Conservation (phyloP, 1,140 invertebrate species). For the Apis florea region DNA sequence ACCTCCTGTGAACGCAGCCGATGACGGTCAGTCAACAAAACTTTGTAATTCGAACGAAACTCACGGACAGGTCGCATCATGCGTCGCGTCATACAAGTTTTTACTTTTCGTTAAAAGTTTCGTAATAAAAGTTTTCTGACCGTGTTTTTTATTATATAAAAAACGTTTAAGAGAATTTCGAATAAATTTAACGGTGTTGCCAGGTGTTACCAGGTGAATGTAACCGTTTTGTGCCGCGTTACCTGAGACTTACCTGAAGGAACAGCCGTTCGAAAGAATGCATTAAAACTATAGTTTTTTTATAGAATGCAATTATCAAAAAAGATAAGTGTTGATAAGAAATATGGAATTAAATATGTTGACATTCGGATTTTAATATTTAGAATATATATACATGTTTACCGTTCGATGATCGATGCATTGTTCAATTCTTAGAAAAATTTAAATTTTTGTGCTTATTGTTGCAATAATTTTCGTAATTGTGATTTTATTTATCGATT, state of each 20-base stretch:
- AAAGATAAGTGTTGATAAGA: neutral
- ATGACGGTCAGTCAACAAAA: slow-evolving; percentile 50
- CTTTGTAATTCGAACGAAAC: slow-evolving; percentile 50
- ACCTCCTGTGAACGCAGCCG: slow-evolving; percentile 43
- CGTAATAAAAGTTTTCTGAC: neutral
- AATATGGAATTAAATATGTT: neutral
- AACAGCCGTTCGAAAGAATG: slow-evolving; percentile 3
- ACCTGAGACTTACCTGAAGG: slow-evolving; percentile 36
- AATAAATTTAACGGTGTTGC: slow-evolving; percentile 63
- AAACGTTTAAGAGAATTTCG: slow-evolving; percentile 1
- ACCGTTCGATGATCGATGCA: neutral
- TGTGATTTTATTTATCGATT: neutral
- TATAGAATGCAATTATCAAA: neutral
- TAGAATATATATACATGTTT: neutral
- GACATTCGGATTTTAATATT: neutral
- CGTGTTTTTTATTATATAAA: neutral
- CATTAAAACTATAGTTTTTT: neutral
- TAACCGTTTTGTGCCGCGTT: slow-evolving; percentile 51
- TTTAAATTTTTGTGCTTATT: neutral
- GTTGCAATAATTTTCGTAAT: neutral
- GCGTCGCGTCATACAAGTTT: slow-evolving; percentile 26
- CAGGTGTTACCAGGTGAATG: slow-evolving; percentile 72
- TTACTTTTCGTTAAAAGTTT: neutral
- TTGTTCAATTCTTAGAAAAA: neutral
- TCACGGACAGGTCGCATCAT: slow-evolving; percentile 36